These are phyloP conservation scores for Gibbula magus DNA, from an alignment of 2,888 invertebrate species.

Conservation along the genomic window DNA sequence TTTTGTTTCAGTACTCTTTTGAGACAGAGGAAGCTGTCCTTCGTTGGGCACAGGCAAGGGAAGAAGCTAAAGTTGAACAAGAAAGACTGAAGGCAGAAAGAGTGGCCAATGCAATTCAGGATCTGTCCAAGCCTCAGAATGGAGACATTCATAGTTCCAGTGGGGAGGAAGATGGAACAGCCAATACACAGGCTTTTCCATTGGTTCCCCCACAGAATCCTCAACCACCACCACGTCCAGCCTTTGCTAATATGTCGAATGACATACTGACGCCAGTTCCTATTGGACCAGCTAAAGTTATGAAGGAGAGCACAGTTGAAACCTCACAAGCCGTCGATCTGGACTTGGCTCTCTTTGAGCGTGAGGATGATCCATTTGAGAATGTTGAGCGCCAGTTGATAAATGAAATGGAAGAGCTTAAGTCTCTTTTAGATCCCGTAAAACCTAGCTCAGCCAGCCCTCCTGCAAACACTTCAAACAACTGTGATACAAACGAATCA, in stretches of 20 bases:
- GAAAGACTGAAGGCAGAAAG: conserved; percentile 30
- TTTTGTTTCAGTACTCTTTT: conserved; percentile 63
- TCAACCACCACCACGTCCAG: conserved; percentile 44
- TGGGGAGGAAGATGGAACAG: conserved; percentile 29
- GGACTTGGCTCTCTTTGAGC: conserved; percentile 66
- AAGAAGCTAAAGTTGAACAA: conserved; percentile 44
- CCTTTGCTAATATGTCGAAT: conserved; percentile 46
- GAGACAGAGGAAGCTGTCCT: conserved; percentile 67
- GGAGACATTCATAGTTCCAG: conserved; percentile 1
- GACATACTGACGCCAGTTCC: conserved; percentile 58
- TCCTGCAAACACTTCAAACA: conserved; percentile 17
- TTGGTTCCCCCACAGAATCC: conserved; percentile 27
- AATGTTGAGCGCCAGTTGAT: conserved; percentile 63
- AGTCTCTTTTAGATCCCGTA: conserved; percentile 49
- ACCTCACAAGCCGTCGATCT: conserved; percentile 32
- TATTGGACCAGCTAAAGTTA: conserved; percentile 35
- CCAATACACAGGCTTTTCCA: conserved; percentile 19
- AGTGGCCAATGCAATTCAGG: conserved; percentile 23
- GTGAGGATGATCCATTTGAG: conserved; percentile 67
- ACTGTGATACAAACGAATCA: background rate
- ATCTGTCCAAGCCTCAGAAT: conserved; percentile 10
- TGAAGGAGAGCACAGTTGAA: background rate
- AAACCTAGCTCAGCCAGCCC: conserved; percentile 24
- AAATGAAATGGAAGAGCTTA: conserved; percentile 66
- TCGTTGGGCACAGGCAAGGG: conserved; percentile 64